phyloP scores from a whole-genome alignment of 1,140 invertebrate genomes.

The Musca domestica region DNA sequence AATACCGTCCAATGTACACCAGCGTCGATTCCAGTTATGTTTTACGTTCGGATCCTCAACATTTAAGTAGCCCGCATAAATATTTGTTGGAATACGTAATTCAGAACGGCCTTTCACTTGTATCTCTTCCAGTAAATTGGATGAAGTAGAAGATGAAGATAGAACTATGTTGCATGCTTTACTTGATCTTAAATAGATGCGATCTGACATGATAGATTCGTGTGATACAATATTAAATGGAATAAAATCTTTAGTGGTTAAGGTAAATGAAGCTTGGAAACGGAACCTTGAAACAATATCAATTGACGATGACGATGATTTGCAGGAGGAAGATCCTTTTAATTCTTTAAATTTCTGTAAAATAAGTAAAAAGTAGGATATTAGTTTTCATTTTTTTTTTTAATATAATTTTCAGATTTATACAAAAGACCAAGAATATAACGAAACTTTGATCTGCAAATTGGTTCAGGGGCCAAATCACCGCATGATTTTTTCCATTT shows the following conservation, averaged over 20 bases:
- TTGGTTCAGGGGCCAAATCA: too few relatives aligned
- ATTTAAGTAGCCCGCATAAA: conserved; percentile 40
- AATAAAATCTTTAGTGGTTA: conserved; percentile 32
- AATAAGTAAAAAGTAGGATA: too few relatives aligned
- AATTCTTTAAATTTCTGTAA: conserved; percentile 19
- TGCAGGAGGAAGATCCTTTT: not conserved
- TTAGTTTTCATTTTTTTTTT: too few relatives aligned
- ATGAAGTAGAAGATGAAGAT: conserved; percentile 8
- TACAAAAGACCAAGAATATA: too few relatives aligned
- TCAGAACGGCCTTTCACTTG: conserved; percentile 39
- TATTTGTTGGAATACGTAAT: conserved; percentile 35
- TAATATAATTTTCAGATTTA: too few relatives aligned
- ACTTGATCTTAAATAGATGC: conserved; percentile 37
- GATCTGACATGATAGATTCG: conserved; percentile 29
- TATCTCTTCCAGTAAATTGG: conserved; percentile 33
- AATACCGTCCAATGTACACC: conserved; percentile 43
- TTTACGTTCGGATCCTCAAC: conserved; percentile 35
- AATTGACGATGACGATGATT: conserved; percentile 22
- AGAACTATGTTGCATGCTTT: not conserved
- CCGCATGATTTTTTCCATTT: too few relatives aligned
- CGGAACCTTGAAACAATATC: conserved; percentile 44
- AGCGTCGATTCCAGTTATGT: conserved; percentile 48
- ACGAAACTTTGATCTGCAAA: too few relatives aligned
- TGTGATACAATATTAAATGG: conserved; percentile 38
- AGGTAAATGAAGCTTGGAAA: conserved; percentile 40